Evolutionary conservation across 2,797 vertebrate genomes (phyloP).

Genomic region (Falco novaeseelandiae): DNA sequence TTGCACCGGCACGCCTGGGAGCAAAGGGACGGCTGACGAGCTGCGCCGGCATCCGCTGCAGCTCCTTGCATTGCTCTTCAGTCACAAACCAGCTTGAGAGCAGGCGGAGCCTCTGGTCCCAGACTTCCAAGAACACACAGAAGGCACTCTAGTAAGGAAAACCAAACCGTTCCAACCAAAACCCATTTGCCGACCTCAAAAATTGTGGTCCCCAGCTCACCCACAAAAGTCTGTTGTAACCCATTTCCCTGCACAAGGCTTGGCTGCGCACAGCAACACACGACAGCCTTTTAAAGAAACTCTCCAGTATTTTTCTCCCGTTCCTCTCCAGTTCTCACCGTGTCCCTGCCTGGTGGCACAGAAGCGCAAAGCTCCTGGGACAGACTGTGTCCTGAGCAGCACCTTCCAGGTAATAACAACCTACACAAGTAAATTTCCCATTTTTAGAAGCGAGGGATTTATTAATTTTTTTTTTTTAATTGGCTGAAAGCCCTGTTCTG

Average conservation of each 20-base stretch:
- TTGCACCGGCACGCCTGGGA: fast-evolving
- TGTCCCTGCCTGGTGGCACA: fast-evolving
- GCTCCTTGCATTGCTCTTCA: background rate
- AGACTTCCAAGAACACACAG: background rate
- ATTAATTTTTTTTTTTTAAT: fast-evolving
- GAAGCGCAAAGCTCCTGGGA: background rate
- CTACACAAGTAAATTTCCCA: fast-evolving
- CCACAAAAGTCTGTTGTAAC: too few species aligned
- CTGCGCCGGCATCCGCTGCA: background rate
- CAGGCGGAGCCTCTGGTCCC: background rate
- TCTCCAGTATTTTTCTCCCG: background rate
- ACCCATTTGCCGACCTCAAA: background rate
- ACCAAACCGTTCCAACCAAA: background rate
- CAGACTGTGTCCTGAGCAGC: background rate
- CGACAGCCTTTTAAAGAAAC: background rate
- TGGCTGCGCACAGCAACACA: background rate
- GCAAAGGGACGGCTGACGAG: background rate
- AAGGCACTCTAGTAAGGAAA: background rate
- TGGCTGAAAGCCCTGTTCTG: background rate
- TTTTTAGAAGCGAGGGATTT: fast-evolving
- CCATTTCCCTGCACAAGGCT: background rate
- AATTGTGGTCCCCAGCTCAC: background rate
- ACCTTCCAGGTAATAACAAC: fast-evolving
- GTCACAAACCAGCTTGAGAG: background rate
- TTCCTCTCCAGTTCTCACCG: background rate